Evolutionary conservation across 2,797 vertebrate genomes (phyloP).

Genomic region (Propithecus perrieri): DNA sequence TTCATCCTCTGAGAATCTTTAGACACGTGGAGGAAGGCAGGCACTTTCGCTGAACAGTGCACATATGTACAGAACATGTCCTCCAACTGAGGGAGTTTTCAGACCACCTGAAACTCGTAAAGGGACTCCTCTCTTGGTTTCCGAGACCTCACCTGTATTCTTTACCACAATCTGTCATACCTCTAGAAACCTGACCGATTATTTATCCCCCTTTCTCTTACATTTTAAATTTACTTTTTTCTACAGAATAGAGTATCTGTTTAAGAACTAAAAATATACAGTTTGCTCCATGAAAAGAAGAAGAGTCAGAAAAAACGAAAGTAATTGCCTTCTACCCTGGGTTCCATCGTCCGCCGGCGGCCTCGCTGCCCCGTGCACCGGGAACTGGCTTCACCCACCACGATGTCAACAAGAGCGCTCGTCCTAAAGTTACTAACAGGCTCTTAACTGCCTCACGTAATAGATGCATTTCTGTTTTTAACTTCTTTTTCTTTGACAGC

Average conservation of each 20-base stretch:
- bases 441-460: neutral
- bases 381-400: accelerated
- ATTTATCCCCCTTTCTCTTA: neutral
- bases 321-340: accelerated
- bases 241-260: neutral
- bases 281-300: neutral
- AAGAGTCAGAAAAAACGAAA: neutral
- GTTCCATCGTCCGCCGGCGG: accelerated
- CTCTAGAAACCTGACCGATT: neutral
- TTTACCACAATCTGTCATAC: neutral
- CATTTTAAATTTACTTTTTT: neutral
- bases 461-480: neutral
- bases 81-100: neutral
- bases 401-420: accelerated
- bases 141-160: neutral
- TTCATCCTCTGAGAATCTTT: neutral
- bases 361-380: neutral
- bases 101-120: neutral
- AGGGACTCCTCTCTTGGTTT: too few relatives aligned
- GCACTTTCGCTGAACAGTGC: too few relatives aligned
- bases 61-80: accelerated
- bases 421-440: neutral
- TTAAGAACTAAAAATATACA: neutral
- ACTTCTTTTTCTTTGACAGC: neutral
- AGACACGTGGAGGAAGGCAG: accelerated